These are phyloP conservation scores for Plutella xylostella DNA, from an alignment of 2,888 invertebrate species.

Conservation along the genomic window DNA sequence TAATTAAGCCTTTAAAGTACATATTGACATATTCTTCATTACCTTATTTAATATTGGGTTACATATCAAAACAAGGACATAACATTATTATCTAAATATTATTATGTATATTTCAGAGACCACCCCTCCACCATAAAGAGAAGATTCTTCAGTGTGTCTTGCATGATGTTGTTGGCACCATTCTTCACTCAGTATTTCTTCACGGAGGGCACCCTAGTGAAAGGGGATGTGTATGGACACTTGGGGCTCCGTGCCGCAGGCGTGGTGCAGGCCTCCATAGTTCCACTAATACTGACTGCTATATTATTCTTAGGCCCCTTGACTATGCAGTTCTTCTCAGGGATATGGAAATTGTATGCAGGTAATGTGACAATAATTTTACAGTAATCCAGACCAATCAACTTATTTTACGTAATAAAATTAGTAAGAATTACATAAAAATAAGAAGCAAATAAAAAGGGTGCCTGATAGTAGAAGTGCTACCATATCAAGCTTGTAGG, in stretches of 20 bases:
- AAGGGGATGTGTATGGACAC: slow-evolving; percentile 74
- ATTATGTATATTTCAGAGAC: slow-evolving; percentile 75
- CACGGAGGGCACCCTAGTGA: slow-evolving; percentile 69
- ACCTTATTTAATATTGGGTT: neutral
- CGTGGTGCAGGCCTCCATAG: slow-evolving; percentile 75
- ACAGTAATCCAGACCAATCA: too few species aligned
- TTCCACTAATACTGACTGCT: slow-evolving; percentile 84
- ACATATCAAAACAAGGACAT: neutral
- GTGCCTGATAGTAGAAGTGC: too few species aligned
- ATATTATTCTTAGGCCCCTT: slow-evolving; percentile 87
- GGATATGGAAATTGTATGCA: slow-evolving; percentile 75
- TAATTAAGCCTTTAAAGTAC: neutral
- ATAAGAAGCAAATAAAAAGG: too few species aligned
- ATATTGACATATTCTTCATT: slow-evolving; percentile 11
- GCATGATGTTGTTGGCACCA: slow-evolving; percentile 85
- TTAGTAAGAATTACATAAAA: too few species aligned
- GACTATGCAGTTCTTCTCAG: slow-evolving; percentile 77
- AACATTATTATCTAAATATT: slow-evolving; percentile 21
- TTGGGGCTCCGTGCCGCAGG: slow-evolving; percentile 83
- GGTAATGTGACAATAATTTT: too few species aligned
- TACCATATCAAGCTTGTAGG: too few species aligned
- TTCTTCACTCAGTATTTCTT: slow-evolving; percentile 81
- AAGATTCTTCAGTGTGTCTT: slow-evolving; percentile 86
- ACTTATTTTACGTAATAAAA: too few species aligned
- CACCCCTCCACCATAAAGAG: slow-evolving; percentile 90